Base-by-base conservation (phyloP, 2,113 vertebrate species). In the Tupaia chinensis region DNA sequence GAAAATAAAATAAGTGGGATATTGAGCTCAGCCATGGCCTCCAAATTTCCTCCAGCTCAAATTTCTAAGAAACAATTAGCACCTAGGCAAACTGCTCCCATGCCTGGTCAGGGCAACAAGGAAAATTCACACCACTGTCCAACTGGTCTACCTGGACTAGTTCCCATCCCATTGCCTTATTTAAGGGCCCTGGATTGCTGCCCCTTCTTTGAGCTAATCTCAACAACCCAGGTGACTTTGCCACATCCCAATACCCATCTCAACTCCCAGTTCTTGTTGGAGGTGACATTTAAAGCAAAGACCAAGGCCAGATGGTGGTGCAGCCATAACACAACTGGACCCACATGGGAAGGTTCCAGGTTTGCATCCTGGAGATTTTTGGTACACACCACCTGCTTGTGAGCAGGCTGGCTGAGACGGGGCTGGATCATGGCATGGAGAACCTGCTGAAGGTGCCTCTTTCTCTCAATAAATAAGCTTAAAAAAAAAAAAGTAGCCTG, bases 131-230 rank as follows among this genome's bases (percentile, higher is more conserved):
- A n/a, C 61, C 7, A 6, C 29, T 54, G 1, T 4, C 44, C 3
- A 2, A 22, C 3, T 32, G 63, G 65, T 20, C 76, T 2, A 2
- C 63, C 63, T 15, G 65, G 3, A 19, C 65, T 14, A 20, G 10
- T 9, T n/a, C 3, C 15, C 0, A n/a, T 34, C n/a, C 74, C 32
- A 1, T 3, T 23, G 32, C 54, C 44, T 77, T 66, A 2, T 54
- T n/a, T 15, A 23, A 0, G 13, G 34, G 61, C 12, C 60, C 25
- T 53, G 7, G 34, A 13, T 74, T 32, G 13, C 58, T 9, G 23
- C 10, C 2, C 60, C 70, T 61, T 7, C 58, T 74, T 32, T 25
- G 23, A 29, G 32, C 53, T 13, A 20, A 73, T 74, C 58, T 60
- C 61, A 15, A 17, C 17, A 27, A 63, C 4, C 16, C 34, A 23